phyloP scores from a whole-genome alignment of 2,888 invertebrate species.

The Pyralis farinalis region DNA sequence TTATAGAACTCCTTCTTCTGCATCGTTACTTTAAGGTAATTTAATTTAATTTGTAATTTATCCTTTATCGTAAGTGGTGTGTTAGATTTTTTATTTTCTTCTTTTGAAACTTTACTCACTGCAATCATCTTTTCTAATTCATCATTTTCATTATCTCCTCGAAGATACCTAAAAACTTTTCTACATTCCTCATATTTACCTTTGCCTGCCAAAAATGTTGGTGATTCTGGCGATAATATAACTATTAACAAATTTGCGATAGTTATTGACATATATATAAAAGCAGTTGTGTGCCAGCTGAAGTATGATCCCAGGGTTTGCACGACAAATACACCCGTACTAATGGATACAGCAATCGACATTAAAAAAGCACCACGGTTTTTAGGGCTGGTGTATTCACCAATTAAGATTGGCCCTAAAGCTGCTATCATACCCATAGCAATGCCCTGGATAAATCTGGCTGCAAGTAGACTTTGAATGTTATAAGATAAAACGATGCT shows the following conservation, averaged over 20 bases:
- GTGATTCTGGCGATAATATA: conserved; percentile 80
- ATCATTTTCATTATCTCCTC: conserved; percentile 65
- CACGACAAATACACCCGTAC: conserved; percentile 78
- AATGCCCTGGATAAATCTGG: conserved; percentile 61
- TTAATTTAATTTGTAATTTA: conserved; percentile 75
- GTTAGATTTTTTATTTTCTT: conserved; percentile 56
- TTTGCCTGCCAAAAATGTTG: conserved; percentile 80
- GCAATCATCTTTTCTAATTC: conserved; percentile 28
- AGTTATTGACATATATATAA: conserved; percentile 57
- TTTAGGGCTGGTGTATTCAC: conserved; percentile 76
- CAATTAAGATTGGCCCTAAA: conserved; percentile 68
- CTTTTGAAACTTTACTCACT: conserved; percentile 48
- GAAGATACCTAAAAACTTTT: conserved; percentile 72
- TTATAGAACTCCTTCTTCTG: conserved; percentile 49
- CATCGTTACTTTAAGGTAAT: conserved; percentile 76
- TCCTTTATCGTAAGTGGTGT: conserved; percentile 83
- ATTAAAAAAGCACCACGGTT: conserved; percentile 80
- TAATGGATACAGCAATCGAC: conserved; percentile 79
- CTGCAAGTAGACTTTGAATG: conserved; percentile 45
- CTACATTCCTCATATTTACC: conserved; percentile 73
- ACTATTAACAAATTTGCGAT: conserved; percentile 51
- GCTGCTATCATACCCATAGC: conserved; percentile 75
- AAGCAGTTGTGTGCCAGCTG: conserved; percentile 76
- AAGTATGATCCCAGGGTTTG: conserved; percentile 82
- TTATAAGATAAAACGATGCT: conserved; percentile 47